Evolutionary conservation across 2,797 vertebrate genomes (phyloP).

Genomic region (Sebastiscus tertius): DNA sequence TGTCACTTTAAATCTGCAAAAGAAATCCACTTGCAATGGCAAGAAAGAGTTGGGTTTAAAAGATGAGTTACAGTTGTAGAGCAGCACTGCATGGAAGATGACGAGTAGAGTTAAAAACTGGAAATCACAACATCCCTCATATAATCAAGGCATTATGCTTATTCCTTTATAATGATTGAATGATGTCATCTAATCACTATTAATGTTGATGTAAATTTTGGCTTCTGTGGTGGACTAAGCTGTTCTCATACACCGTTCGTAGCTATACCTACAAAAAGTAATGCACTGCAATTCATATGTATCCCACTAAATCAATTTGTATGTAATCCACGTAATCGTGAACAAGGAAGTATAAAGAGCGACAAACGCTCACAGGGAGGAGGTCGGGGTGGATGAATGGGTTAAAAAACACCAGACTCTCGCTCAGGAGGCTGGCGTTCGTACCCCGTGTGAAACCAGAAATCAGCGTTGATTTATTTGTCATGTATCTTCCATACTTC

Average conservation of each 20-base stretch:
- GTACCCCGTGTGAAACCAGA: no score
- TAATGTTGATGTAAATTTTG: constrained; percentile 6
- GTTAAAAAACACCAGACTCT: no score
- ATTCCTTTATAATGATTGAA: neutral
- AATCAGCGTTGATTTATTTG: no score
- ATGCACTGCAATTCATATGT: no score
- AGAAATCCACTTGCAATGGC: neutral
- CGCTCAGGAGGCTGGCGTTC: no score
- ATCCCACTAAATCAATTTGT: no score
- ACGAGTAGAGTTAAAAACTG: neutral
- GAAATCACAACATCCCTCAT: neutral
- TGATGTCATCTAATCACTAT: constrained; percentile 17
- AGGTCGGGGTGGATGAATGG: no score
- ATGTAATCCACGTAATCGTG: no score
- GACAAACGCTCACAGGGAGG: no score
- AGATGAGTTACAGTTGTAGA: neutral
- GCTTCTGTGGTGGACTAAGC: neutral
- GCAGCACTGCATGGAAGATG: neutral
- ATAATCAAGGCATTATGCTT: neutral
- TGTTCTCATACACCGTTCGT: no score
- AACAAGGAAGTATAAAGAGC: fast-evolving
- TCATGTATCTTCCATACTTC: no score
- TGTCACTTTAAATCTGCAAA: neutral
- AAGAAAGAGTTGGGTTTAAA: neutral
- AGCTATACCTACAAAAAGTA: no score